Base-by-base conservation (phyloP, 1,140 invertebrate genomes). In the Lepidurus packardi region DNA sequence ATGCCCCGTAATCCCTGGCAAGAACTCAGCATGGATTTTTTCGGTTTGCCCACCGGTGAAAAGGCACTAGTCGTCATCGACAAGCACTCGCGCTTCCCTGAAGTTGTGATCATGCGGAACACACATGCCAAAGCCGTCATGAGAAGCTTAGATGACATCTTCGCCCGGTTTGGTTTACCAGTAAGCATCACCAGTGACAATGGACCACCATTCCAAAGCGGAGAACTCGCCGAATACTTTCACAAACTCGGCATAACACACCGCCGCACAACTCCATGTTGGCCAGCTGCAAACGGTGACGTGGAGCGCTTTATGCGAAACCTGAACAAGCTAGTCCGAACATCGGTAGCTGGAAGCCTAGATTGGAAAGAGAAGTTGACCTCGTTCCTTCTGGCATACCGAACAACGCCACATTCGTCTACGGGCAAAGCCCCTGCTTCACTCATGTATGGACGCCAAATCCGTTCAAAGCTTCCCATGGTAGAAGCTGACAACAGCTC, bases 161-260 rank as follows among this genome's bases (percentile, higher is more conserved):
- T 82, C 76, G 53, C 80, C 1, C 73, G 43, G 42, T 76, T 78
- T 77, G 81, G 81, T 5, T 24, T 82, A 16, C 81, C 81, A 21
- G n/a, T n/a, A 2, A 74, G 47, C 9, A 47, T 82, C 16, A 78
- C 82, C 10, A 78, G 65, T 7, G 83, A 84, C 75, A 83, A 83
- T 80, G 83, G 80, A 2, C 77, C 81, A 11, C 74, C 77, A 41
- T 82, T 83, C 74, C 81, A 75, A 21, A 47, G 75, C 45, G 74
- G 78, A 47, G 80, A 82, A 77, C 83, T 84, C 76, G 77, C 25
- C 8, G 73, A 76, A 21, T 24, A 76, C 43, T 7, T 76, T 25
- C 75, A 53, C 76, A 74, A 82, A 77, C 86, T 85, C 83, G 81
- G 83, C 9, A 84, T 87, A 79, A 47, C 81, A 47, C 78, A 79